Conservation (phyloP, 2,113 vertebrate species). For the Numida meleagris region DNA sequence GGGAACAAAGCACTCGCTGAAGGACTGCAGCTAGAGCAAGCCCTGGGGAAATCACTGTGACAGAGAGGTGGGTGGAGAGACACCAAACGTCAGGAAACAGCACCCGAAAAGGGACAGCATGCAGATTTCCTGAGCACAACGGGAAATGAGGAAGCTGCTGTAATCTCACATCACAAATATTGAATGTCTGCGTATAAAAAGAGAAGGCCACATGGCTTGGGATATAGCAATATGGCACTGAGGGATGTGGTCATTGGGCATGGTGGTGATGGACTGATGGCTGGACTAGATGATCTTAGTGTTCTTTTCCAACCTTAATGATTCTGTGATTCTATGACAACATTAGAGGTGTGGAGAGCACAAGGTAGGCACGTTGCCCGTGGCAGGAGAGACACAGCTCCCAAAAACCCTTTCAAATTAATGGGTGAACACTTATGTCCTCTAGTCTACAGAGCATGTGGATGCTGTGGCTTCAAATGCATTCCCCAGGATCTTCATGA, state of each 20-base stretch:
- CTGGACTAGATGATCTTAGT: too few species aligned
- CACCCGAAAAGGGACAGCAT: not conserved
- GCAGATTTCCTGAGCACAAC: not conserved
- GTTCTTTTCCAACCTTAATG: too few species aligned
- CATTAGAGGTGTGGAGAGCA: not conserved
- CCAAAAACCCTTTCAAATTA: not conserved
- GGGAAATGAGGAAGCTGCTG: slow-evolving; percentile 14
- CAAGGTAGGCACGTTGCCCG: not conserved
- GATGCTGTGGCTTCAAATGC: not conserved
- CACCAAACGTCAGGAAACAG: slow-evolving; percentile 14
- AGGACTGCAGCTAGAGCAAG: not conserved
- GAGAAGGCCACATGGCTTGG: not conserved
- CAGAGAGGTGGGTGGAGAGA: not conserved
- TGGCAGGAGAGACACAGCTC: not conserved
- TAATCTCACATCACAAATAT: not conserved
- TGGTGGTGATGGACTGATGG: too few species aligned
- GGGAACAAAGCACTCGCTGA: not conserved
- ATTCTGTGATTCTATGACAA: too few species aligned
- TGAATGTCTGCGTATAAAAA: not conserved
- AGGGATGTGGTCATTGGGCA: too few species aligned
- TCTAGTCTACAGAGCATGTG: not conserved
- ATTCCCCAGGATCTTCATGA: not conserved
- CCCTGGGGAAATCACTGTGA: not conserved
- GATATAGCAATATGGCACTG: not conserved
- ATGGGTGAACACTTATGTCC: not conserved